Evolutionary conservation across 2,888 invertebrate genomes (phyloP), one percentile per base, ranked within the genome.

Genomic region (Campoletis raptor): DNA sequence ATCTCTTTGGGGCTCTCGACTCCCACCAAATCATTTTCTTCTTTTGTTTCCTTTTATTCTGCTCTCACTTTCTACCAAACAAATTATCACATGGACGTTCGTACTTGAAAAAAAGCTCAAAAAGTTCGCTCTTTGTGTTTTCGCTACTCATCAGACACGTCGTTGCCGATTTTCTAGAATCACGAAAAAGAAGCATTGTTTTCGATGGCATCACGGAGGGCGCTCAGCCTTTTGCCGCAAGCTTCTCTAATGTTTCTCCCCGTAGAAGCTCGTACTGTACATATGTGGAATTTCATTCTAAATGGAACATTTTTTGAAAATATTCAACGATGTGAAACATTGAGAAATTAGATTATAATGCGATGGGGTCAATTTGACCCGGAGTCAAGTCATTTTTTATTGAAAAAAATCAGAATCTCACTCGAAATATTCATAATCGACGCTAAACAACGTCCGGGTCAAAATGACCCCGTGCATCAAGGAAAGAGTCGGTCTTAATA

Each of bases 121-220:
- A 64, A 73, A 74, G 54, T 40, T 79, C 42, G 52, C 77, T n/a
- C 81, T 81, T 72, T 81, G 72, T 86, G 45, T 72, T 69, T 81
- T 24, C 74, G 64, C 78, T 86, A 73, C 86, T 88, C 85, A 86
- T 88, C 84, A 81, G 79, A 67, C 85, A 24, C 88, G 86, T 88
- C 86, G 82, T 69, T 80, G 37, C 61, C 69, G 79, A 83, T 82
- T 81, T 85, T 83, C 73, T 24, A 77, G 83, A 85, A 84, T 87
- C 79, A 37, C 83, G 70, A 81, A 61, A 57, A 79, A 83, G 69
- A 61, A 42, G 76, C 86, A 87, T 89, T 88, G 89, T 89, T 88
- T 88, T 84, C 52, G 61, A 18, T 64, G 89, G 84, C 88, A 81
- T 54, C 81, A 54, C 42, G 3, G 21, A 78, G 37, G 57, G n/a